Percentiles rank a stretch among this genome's conserved stretches.
Evolutionary conservation across 1,140 invertebrate species (phyloP).

Genomic region (Melipona quadrifasciata): DNA sequence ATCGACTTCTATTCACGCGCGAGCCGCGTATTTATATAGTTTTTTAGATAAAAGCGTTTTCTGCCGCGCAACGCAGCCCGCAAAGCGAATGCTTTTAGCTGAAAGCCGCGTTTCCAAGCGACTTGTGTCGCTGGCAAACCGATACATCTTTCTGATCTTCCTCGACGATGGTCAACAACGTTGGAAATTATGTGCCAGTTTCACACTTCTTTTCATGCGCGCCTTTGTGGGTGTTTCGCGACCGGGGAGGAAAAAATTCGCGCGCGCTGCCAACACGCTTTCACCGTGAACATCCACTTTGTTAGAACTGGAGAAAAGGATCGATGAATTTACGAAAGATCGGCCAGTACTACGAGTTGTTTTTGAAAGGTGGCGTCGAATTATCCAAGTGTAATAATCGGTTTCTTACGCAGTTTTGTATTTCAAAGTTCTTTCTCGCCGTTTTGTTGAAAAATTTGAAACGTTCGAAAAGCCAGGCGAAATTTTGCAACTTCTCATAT

Average conservation of each 20-base stretch:
- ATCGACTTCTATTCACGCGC: conserved; percentile 29
- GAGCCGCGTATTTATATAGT: conserved; percentile 14
- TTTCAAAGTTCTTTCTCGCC: too few relatives aligned
- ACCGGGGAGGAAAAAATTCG: neutral
- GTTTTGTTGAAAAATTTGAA: too few relatives aligned
- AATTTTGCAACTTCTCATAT: too few relatives aligned
- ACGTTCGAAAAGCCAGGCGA: too few relatives aligned
- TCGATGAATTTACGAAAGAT: neutral
- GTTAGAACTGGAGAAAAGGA: neutral
- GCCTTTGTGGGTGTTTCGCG: neutral
- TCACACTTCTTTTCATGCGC: too few relatives aligned
- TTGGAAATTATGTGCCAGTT: conserved; percentile 1
- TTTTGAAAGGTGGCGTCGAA: neutral
- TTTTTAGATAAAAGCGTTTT: conserved; percentile 43
- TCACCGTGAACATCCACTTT: neutral
- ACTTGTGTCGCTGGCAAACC: neutral
- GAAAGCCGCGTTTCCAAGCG: conserved; percentile 26
- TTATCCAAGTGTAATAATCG: too few relatives aligned
- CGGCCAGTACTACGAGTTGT: neutral
- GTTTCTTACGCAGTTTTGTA: too few relatives aligned
- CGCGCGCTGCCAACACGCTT: neutral
- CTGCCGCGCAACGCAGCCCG: conserved; percentile 8
- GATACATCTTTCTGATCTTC: conserved; percentile 27
- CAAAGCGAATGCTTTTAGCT: conserved; percentile 38
- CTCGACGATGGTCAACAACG: conserved; percentile 15